Conservation (phyloP, 2,888 invertebrate species). For the Athrips mouffetella region DNA sequence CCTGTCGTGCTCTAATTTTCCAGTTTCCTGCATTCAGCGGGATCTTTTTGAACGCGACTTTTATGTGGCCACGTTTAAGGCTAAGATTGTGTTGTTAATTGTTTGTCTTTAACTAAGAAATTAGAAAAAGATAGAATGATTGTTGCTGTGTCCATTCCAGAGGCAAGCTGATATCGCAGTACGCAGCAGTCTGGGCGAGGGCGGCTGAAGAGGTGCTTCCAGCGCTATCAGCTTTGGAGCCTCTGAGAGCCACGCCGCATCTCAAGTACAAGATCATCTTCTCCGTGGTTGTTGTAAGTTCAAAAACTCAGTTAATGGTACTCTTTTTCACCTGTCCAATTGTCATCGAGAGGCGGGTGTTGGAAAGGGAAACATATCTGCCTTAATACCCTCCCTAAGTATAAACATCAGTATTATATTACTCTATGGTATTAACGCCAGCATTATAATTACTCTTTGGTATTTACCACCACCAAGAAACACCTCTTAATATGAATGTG, state of each 20-base stretch:
- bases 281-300: constrained; percentile 95
- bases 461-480: too few species aligned
- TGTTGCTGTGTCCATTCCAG: constrained; percentile 42
- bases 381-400: too few species aligned
- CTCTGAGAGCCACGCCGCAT: constrained; percentile 89
- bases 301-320: not conserved
- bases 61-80: too few species aligned
- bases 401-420: too few species aligned
- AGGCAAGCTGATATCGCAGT: constrained; percentile 85
- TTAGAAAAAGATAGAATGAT: too few species aligned
- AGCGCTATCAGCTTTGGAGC: constrained; percentile 88
- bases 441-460: too few species aligned
- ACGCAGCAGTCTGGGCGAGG: constrained; percentile 90
- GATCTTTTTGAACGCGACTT: too few species aligned
- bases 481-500: not conserved
- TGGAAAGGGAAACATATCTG: not conserved
- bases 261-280: constrained; percentile 97
- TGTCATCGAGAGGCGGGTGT: not conserved
- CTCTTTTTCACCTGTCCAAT: not conserved
- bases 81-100: not conserved
- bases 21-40: too few species aligned
- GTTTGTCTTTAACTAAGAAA: too few species aligned
- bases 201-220: constrained; percentile 91
- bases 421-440: too few species aligned
- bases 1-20: too few species aligned